A percentile compares a stretch with the other conserved stretches of the same genome.
Conservation (phyloP, 2,888 invertebrate genomes). For the Nomada fucata region DNA sequence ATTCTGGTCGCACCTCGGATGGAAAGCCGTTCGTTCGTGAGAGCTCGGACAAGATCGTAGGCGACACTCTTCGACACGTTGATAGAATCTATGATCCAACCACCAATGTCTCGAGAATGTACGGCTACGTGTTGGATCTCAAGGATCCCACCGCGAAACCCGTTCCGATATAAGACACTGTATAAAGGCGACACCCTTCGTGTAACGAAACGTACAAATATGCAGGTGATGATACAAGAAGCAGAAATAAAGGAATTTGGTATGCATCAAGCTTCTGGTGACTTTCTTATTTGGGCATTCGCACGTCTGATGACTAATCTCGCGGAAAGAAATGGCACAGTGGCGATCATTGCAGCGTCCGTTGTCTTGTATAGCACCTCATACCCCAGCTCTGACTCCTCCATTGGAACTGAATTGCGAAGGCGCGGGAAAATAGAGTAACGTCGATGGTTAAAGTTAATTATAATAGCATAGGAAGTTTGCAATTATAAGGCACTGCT, state of each 20-base stretch:
- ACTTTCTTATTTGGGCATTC: too few relatives aligned
- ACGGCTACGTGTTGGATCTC: constrained; percentile 67
- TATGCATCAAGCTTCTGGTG: too few relatives aligned
- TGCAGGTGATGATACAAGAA: too few relatives aligned
- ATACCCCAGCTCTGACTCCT: too few relatives aligned
- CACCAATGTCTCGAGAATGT: constrained; percentile 40
- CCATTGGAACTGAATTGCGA: too few relatives aligned
- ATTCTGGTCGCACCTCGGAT: constrained; percentile 65
- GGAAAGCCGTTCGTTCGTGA: constrained; percentile 69
- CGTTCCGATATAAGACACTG: constrained; percentile 33
- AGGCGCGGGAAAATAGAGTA: too few relatives aligned
- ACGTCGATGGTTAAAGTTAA: not conserved
- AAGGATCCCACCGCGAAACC: constrained; percentile 68
- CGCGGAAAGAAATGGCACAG: too few relatives aligned
- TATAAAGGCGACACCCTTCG: not conserved
- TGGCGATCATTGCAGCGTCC: too few relatives aligned
- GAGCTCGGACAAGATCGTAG: constrained; percentile 60
- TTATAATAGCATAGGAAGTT: not conserved
- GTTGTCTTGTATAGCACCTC: too few relatives aligned
- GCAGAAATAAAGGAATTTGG: too few relatives aligned
- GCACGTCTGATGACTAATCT: too few relatives aligned
- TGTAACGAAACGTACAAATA: too few relatives aligned
- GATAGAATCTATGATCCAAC: constrained; percentile 66
- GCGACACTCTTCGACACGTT: constrained; percentile 62
- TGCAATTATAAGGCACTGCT: constrained; percentile 30